phyloP scores from a whole-genome alignment of 2,113 vertebrate genomes.

The Paramisgurnus dabryanus region DNA sequence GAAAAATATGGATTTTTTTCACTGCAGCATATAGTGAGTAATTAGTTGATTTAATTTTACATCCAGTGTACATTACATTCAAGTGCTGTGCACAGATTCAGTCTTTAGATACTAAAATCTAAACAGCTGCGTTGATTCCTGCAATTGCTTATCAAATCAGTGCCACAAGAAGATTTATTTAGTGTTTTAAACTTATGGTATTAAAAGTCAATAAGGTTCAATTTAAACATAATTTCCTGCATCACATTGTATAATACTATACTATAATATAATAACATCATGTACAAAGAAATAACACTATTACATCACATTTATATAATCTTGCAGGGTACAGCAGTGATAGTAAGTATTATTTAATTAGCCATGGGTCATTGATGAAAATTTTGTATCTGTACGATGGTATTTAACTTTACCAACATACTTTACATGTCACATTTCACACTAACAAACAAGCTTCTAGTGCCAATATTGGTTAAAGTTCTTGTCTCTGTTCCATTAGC shows the following conservation, averaged over 20 bases:
- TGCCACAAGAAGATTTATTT: not conserved
- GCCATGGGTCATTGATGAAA: no score
- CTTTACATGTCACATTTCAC: not conserved
- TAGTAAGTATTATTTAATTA: no score
- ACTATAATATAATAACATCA: no score
- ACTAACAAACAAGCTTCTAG: not conserved
- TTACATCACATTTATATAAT: no score
- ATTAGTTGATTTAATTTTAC: constrained; percentile 7
- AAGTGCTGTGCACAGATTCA: not conserved
- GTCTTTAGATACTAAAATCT: not conserved
- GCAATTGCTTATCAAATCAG: not conserved
- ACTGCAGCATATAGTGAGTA: not conserved
- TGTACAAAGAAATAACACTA: no score
- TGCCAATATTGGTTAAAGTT: not conserved
- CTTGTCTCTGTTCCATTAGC: not conserved
- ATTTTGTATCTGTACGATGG: not conserved
- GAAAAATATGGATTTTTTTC: constrained; percentile 15
- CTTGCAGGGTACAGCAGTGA: no score
- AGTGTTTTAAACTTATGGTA: not conserved
- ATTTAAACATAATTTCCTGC: no score
- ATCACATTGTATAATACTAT: no score
- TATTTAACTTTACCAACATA: not conserved
- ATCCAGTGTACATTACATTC: not conserved
- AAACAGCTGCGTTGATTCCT: not conserved
- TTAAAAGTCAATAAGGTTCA: not conserved